Base-by-base conservation (phyloP, 2,113 vertebrate genomes). In the Heterotis niloticus region DNA sequence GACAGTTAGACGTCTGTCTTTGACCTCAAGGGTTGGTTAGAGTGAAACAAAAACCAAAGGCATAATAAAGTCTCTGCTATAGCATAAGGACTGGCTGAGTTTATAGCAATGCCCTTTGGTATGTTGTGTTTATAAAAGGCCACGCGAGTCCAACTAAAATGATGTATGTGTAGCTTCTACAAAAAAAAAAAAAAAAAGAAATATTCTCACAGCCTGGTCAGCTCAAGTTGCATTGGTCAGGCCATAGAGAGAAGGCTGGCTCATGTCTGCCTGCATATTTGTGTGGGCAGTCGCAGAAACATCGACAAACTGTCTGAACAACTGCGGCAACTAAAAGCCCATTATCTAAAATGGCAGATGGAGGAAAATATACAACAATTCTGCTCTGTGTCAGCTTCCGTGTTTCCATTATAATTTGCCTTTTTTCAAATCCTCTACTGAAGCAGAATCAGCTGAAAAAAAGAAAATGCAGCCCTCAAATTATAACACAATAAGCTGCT, bases 261-360 rank as follows among this genome's bases (percentile, higher is more conserved):
- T 57, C 78, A 34, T 80, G 68, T 60, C 82, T 82, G 72, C 60
- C 60, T 26, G 77, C 83, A 88, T 89, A 86, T 86, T 82, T 89
- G 86, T 88, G 88, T 84, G 86, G 86, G 85, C 34, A 82, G 81
- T 80, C 84, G 77, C 79, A 65, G 9, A 79, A 82, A 83, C 81
- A 70, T 81, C 78, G 78, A 78, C 86, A 81, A 78, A 80, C 67
- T 82, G 73, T 79, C 77, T 78, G 79, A 81, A 79, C 78, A 78
- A 44, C 78, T 64, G 74, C 78, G 64, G 78, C 79, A 77, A 86
- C 83, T 81, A 85, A 87, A 83, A 82, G 79, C 75, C 85, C 75
- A 81, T 87, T 90, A 83, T 86, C 67, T 85, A 59, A 76, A 86
- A 90, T 86, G 85, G 76, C 86, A 89, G 75, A 83, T 78, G 10